These are phyloP conservation scores for Agriopis leucophaearia DNA, from an alignment of 2,888 invertebrate species.

Conservation along the genomic window DNA sequence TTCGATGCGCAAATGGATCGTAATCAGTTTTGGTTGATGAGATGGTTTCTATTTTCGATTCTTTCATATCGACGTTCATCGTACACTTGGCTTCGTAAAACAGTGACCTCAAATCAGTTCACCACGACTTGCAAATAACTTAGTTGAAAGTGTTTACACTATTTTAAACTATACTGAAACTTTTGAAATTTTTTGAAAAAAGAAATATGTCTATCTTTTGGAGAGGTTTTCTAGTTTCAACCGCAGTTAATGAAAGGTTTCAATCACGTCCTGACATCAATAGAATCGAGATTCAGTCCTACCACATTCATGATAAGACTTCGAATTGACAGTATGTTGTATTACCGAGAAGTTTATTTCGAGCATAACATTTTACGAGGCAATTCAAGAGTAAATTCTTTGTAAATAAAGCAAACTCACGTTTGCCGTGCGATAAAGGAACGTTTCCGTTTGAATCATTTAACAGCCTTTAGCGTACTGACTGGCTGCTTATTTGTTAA, in stretches of 20 bases:
- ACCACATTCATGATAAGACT: constrained; percentile 21
- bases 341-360: constrained; percentile 27
- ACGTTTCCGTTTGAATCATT: constrained; percentile 25
- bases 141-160: constrained; percentile 1
- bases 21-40: constrained; percentile 57
- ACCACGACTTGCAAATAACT: constrained; percentile 16
- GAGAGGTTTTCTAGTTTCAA: background rate
- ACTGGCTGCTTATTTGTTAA: constrained; percentile 1
- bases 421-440: constrained; percentile 43
- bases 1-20: constrained; percentile 77
- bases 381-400: constrained; percentile 52
- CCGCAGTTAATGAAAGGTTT: background rate
- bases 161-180: background rate
- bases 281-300: constrained; percentile 22
- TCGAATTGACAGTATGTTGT: constrained; percentile 16
- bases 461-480: constrained; percentile 23
- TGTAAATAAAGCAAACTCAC: constrained; percentile 53
- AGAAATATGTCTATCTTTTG: background rate
- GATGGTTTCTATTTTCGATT: constrained; percentile 34
- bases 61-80: constrained; percentile 55
- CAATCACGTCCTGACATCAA: background rate
- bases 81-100: constrained; percentile 37
- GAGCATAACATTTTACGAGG: constrained; percentile 49
- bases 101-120: constrained; percentile 37
- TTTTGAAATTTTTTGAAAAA: background rate